Evolutionary conservation across 1,140 invertebrate genomes (phyloP), one percentile per base, ranked within the genome.

Genomic region (Tribolium castaneum): DNA sequence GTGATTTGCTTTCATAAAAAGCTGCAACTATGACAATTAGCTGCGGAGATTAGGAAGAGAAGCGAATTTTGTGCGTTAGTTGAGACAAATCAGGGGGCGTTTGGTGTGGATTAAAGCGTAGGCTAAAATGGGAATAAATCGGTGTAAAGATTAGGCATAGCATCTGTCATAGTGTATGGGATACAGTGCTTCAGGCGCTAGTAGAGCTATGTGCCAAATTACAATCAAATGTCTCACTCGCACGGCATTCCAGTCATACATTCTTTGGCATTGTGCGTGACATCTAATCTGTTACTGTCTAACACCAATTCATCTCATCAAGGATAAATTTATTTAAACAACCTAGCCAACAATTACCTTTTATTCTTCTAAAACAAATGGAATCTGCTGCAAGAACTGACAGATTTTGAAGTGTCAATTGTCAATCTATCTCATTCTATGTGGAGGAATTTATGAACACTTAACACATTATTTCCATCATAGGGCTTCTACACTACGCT

Each of bases 141-240:
- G 16, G 16, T 19, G 16, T 19, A 19, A 54, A 72, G 4, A 30
- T 51, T 72, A 51, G 66, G 51, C 54, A 78, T n/a, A 78, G 39
- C 25, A 76, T 51, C 39, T 79, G 78, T 76, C 80, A 81, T 78
- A 75, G 75, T 80, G 76, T 76, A 78, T 54, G 34, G 54, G 78
- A 77, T 52, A 78, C 76, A 79, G 79, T 79, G 82, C 82, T 78
- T 73, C 59, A 82, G 80, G 79, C 82, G 75, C 51, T 78, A 52
- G 39, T 82, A 71, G 72, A 78, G 72, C 78, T 84, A 84, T 84
- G 84, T 84, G 83, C 84, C 83, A 85, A 85, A 85, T 85, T 84
- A 81, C 83, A 78, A 83, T 83, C 80, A 84, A 82, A 82, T 81
- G 79, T 84, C 82, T 84, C 82, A 83, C 80, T 84, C 80, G 66